These are phyloP conservation scores for Hypena proboscidalis DNA, from an alignment of 2,888 invertebrate species.

Conservation along the genomic window DNA sequence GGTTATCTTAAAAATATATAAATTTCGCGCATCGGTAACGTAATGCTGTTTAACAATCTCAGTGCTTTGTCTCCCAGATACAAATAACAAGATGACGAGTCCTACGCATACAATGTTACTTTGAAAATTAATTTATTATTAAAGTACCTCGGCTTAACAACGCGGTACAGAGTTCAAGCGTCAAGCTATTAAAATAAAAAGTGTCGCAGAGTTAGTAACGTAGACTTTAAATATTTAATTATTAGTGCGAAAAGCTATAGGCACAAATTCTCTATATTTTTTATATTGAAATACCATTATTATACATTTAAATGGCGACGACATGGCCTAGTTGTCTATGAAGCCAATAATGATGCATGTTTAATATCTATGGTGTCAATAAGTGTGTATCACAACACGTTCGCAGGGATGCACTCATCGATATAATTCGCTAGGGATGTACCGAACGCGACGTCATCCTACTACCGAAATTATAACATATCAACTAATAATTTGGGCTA, in stretches of 20 bases:
- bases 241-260: slow-evolving; percentile 51
- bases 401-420: slow-evolving; percentile 4
- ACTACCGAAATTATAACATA: slow-evolving; percentile 30
- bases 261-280: slow-evolving; percentile 42
- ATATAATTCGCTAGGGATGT: slow-evolving; percentile 35
- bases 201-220: slow-evolving; percentile 48
- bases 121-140: slow-evolving; percentile 32
- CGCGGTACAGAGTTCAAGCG: slow-evolving; percentile 41
- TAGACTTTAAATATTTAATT: slow-evolving; percentile 29
- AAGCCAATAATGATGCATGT: slow-evolving; percentile 42
- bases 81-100: slow-evolving; percentile 33
- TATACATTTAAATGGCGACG: slow-evolving; percentile 31
- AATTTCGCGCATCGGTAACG: background rate
- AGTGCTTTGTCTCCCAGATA: slow-evolving; percentile 9
- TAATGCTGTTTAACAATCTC: background rate
- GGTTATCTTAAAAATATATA: slow-evolving; percentile 8
- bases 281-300: slow-evolving; percentile 29
- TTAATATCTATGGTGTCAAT: slow-evolving; percentile 38
- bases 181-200: slow-evolving; percentile 46
- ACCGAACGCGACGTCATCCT: slow-evolving; percentile 30
- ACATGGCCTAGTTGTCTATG: slow-evolving; percentile 47
- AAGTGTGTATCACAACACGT: slow-evolving; percentile 28
- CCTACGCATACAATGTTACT: slow-evolving; percentile 26
- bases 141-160: slow-evolving; percentile 31
- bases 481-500: slow-evolving; percentile 37